Evolutionary conservation across 2,113 vertebrate genomes (phyloP).

Genomic region (Gymnorhina tibicen): DNA sequence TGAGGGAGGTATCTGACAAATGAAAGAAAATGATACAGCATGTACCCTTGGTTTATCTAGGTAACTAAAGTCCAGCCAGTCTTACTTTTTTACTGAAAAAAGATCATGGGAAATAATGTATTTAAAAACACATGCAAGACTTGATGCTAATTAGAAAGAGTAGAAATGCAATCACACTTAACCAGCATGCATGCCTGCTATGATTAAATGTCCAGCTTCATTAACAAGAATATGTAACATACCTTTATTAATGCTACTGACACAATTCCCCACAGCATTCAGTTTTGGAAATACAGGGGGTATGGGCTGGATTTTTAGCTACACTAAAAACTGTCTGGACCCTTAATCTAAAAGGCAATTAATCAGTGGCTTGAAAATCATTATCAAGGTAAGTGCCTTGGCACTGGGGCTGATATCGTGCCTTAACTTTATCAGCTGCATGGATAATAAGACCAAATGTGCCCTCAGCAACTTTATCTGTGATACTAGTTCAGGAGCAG

Average conservation of each 20-base stretch:
- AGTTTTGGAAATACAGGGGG: background rate
- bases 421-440: background rate
- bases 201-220: background rate
- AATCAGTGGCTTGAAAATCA: background rate
- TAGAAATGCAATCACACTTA: background rate
- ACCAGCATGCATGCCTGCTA: background rate
- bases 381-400: background rate
- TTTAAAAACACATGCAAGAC: background rate
- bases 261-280: background rate
- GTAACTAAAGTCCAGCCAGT: background rate
- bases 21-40: background rate
- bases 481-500: background rate
- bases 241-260: background rate
- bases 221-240: background rate
- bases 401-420: fast-evolving
- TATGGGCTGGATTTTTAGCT: background rate
- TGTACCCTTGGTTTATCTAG: background rate
- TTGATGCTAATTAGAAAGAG: background rate
- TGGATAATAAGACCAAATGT: fast-evolving
- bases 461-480: background rate
- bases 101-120: background rate
- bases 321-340: background rate
- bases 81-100: background rate
- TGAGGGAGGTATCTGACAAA: background rate
- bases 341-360: background rate